A percentile compares a stretch with the other conserved stretches of the same genome.
Conservation (phyloP, 2,888 invertebrate genomes). For the Trichacis sp. region DNA sequence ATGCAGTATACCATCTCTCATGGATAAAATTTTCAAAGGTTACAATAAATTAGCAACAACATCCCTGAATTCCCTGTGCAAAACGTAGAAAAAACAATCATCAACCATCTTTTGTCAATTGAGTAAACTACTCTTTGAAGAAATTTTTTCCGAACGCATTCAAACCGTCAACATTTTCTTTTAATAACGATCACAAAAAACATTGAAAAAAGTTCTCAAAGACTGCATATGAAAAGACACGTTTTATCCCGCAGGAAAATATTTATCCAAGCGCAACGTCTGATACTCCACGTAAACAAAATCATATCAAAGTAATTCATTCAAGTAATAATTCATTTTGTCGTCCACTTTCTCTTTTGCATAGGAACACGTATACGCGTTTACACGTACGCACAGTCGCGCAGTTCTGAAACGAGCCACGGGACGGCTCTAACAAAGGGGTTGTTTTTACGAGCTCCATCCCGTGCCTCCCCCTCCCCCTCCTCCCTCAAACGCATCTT, state of each 20-base stretch:
- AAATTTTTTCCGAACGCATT: too few species aligned
- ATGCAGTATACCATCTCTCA: too few species aligned
- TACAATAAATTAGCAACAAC: too few species aligned
- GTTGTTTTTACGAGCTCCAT: constrained; percentile 60
- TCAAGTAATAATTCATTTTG: constrained; percentile 40
- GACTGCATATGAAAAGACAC: too few species aligned
- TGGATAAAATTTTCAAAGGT: too few species aligned
- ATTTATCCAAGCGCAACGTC: not conserved
- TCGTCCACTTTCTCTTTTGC: constrained; percentile 30
- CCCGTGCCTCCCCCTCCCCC: constrained; percentile 4
- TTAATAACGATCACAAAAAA: too few species aligned
- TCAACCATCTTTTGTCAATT: too few species aligned
- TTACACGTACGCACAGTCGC: constrained; percentile 40
- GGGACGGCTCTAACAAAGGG: constrained; percentile 61
- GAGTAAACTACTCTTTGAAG: too few species aligned
- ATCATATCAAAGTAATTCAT: constrained; percentile 41
- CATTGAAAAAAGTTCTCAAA: too few species aligned
- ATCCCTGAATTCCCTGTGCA: too few species aligned
- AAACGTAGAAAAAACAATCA: too few species aligned
- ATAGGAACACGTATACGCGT: constrained; percentile 39
- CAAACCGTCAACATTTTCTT: too few species aligned
- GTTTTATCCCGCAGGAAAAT: not conserved
- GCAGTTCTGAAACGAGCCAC: constrained; percentile 58
- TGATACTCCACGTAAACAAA: constrained; percentile 13
- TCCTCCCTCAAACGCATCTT: constrained; percentile 27